Evolutionary conservation across 2,113 vertebrate species (phyloP).

Genomic region (Phaethornis superciliosus): DNA sequence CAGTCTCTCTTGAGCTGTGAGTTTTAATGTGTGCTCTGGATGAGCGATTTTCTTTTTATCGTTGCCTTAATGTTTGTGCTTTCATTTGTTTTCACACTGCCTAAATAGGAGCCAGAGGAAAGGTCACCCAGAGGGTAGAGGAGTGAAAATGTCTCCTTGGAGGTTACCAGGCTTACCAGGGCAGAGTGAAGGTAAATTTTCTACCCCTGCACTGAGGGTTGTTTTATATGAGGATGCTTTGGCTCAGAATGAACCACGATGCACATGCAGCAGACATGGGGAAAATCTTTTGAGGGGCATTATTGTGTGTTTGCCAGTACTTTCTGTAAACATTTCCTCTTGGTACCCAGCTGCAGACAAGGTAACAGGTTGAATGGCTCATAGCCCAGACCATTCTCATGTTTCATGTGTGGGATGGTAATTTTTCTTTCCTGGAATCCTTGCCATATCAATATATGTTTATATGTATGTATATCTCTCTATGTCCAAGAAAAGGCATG

Average conservation of each 20-base stretch:
- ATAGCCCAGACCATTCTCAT: background rate
- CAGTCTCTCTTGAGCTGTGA: background rate
- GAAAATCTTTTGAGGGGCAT: background rate
- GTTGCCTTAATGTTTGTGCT: background rate
- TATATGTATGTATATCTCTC: background rate
- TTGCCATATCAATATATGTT: background rate
- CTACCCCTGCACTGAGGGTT: background rate
- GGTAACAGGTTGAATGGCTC: background rate
- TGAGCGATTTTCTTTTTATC: background rate
- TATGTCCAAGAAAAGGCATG: background rate
- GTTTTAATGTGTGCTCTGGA: fast-evolving
- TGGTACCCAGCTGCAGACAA: background rate
- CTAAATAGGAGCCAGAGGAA: background rate
- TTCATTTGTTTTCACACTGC: background rate
- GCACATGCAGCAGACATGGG: background rate
- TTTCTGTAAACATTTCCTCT: background rate
- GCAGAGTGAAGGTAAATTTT: background rate
- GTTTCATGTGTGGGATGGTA: background rate
- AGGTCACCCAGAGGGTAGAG: background rate
- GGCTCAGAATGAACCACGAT: background rate
- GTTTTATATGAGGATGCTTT: background rate
- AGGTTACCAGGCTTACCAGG: background rate
- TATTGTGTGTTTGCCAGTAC: background rate
- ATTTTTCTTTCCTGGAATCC: background rate
- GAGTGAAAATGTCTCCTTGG: background rate